Evolutionary conservation across 2,797 vertebrate species (phyloP), one percentile per base, ranked within the genome.

Genomic region (Tangara arthus): DNA sequence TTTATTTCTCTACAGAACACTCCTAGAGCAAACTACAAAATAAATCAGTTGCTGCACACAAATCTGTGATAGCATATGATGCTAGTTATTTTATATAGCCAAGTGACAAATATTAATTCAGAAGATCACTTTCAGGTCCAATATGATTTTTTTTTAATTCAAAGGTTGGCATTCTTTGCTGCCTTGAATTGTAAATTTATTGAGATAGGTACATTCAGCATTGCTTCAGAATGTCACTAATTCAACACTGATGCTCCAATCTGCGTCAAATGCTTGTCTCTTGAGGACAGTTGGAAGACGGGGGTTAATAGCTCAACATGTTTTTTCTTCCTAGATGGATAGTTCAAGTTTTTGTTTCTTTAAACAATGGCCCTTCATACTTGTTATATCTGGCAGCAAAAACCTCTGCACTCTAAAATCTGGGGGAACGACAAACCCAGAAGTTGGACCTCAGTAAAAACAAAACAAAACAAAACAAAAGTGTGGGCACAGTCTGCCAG

Each of bases 341-440:
- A 94, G 49, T 75, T 94, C 55, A 87, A 86, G 84, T 56, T 95
- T 89, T 95, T 88, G 52, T 91, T 96, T 93, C 84, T 93, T 95
- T 89, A 95, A 93, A 95, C 73, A 87, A 92, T 56, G 86, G 69
- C 47, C 69, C 82, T 84, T 96, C 82, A 42, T 83, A 72, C 72
- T 93, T 95, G 87, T 95, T 97, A 6, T 94, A 78, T 77, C 68
- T 93, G 94, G 94, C 89, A 96, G 80, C 84, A 87, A 91, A 92
- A 92, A 41, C 55, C 61, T 92, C 72, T 95, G 69, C n/a, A 49
- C 75, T 95, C 64, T 59, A 76, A 96, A 91, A 95, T 93, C 42
- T 84, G 75, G 75, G 91, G 55, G 77, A 96, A 96, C 0, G 41
- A 94, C 35, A 95, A 95, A 94, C 78, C 93, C 86, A 97, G 42